Evolutionary conservation across 2,888 invertebrate species (phyloP).

Genomic region (Liopterus haemorrhoidalis): DNA sequence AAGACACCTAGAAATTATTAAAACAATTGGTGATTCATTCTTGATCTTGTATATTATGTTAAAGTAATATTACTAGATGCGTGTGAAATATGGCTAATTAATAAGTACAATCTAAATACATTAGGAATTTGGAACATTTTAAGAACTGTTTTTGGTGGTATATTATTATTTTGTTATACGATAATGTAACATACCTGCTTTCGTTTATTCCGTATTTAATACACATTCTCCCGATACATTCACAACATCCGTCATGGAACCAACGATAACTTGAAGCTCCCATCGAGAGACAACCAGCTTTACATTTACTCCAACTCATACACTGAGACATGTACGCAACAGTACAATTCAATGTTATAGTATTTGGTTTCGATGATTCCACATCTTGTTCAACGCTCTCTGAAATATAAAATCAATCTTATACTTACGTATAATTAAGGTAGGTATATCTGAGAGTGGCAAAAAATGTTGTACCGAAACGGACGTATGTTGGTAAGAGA

Average conservation of each 20-base stretch:
- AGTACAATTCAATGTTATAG: constrained; percentile 78
- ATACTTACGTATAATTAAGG: background rate
- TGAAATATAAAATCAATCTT: constrained; percentile 36
- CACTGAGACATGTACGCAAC: constrained; percentile 88
- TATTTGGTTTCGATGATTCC: constrained; percentile 54
- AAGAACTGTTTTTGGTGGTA: too few relatives aligned
- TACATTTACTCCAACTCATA: constrained; percentile 82
- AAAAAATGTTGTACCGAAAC: constrained; percentile 4
- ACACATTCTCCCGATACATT: constrained; percentile 84
- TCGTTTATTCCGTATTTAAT: constrained; percentile 85
- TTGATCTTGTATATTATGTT: too few relatives aligned
- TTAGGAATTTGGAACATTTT: too few relatives aligned
- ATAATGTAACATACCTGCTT: constrained; percentile 55
- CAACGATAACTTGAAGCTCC: constrained; percentile 80
- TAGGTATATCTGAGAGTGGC: too few relatives aligned
- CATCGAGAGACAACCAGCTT: constrained; percentile 74
- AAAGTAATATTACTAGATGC: too few relatives aligned
- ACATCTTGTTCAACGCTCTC: constrained; percentile 63
- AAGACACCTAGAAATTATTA: constrained; percentile 53
- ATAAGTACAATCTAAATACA: too few relatives aligned
- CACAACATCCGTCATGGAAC: constrained; percentile 94
- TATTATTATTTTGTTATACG: too few relatives aligned
- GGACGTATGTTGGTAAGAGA: too few relatives aligned
- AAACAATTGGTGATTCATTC: too few relatives aligned
- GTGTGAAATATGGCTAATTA: too few relatives aligned